A percentile compares a stretch with the other conserved stretches of the same genome.
These are phyloP conservation scores for Pristiophorus japonicus DNA, from an alignment of 2,113 vertebrate genomes.

Conservation along the genomic window DNA sequence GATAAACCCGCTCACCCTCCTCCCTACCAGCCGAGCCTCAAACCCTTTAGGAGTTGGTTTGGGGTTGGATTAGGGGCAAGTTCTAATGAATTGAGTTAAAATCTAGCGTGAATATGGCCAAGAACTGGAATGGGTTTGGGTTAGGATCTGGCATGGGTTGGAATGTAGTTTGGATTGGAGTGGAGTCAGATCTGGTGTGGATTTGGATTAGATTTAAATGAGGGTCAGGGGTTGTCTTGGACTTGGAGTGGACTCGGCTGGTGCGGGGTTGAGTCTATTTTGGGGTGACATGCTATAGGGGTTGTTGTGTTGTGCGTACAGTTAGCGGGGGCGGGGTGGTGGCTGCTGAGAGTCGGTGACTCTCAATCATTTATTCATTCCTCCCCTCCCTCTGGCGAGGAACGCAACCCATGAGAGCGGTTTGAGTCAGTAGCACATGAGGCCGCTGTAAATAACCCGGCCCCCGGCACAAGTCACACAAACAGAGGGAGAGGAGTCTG, in stretches of 20 bases:
- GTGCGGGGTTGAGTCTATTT: background rate
- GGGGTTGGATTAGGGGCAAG: background rate
- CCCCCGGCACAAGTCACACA: constrained; percentile 13
- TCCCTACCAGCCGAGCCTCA: background rate
- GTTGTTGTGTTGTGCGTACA: constrained; percentile 7
- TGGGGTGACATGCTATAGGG: background rate
- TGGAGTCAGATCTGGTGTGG: background rate
- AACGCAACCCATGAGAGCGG: constrained; percentile 31
- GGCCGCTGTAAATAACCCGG: constrained; percentile 30
- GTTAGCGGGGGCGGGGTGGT: background rate
- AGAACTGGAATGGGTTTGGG: background rate
- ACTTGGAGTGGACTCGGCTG: background rate
- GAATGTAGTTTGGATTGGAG: background rate
- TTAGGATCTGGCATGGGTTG: background rate
- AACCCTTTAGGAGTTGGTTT: background rate
- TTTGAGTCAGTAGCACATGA: constrained; percentile 36
- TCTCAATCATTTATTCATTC: constrained; percentile 35
- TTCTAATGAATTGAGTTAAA: background rate
- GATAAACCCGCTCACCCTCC: background rate
- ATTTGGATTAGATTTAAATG: background rate
- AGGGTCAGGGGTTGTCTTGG: background rate
- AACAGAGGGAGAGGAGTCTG: background rate
- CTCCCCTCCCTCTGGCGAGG: constrained; percentile 31
- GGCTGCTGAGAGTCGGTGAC: background rate
- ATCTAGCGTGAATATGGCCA: background rate